Base-by-base conservation (phyloP, 2,797 vertebrate genomes). In the Pseudochirops cupreus region DNA sequence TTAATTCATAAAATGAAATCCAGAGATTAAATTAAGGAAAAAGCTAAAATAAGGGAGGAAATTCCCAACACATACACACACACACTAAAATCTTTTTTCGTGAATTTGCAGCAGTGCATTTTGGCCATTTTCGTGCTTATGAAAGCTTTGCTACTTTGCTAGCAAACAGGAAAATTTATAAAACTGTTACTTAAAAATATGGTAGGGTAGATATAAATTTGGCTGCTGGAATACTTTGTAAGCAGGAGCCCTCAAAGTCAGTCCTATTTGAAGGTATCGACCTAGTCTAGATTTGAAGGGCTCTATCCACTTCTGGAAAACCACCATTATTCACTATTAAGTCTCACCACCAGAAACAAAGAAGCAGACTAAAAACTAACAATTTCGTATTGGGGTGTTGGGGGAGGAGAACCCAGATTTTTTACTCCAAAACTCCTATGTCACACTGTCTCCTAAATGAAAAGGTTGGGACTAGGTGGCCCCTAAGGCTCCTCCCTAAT, bases 51-150 rank as follows among this genome's bases (percentile, higher is more conserved):
- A 94, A 82, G 94, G 39, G 39, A 21, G 39, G 1, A 26, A 26
- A 12, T 50, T 46, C 39, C 3, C 74, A 87, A 74, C 18, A 26
- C 21, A 46, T n/a, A 74, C 18, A 57, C 28, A 59, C 58, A 59
- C 26, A 56, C 24, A 96, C 56, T 1, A 56, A 97, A 98, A 97
- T 97, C 94, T 93, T 93, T 90, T 82, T 57, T 54, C 31, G 1
- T 3, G 89, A 59, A 28, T 58, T 29, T 1, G 58, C 93, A 93
- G 94, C 14, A 95, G 89, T 96, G 92, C 95, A 96, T 97, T 91
- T 56, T 93, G 58, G 14, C 26, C 74, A 87, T 87, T 87, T 87
- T 87, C 74, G 50, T 87, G 74, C 39, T 74, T 94, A 55, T 58
- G 26, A 91, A n/a, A 52, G 55, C 52, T 93, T 94, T 94, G 82